Conservation (phyloP, 2,797 vertebrate genomes). For the Pipistrellus nathusii region DNA sequence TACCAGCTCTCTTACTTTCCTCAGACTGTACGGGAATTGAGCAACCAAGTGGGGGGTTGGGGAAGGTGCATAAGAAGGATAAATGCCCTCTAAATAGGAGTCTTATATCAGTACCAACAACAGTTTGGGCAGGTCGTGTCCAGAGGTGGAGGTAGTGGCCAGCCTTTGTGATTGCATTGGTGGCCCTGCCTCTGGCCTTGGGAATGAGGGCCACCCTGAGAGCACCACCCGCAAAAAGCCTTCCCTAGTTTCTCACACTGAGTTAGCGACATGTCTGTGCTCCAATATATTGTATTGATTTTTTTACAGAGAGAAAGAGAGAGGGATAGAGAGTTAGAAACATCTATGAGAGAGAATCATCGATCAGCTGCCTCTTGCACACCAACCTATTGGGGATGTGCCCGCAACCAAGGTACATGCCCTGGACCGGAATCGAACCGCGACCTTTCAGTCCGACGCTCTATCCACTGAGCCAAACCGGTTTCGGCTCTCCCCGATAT, state of each 20-base stretch:
- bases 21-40: conserved; percentile 29
- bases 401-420: too few relatives aligned
- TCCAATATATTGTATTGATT: too few relatives aligned
- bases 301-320: too few relatives aligned
- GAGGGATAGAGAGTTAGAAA: too few relatives aligned
- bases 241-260: neutral
- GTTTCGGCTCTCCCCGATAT: neutral
- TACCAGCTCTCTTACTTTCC: conserved; percentile 26
- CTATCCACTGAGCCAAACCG: too few relatives aligned
- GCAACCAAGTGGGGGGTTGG: neutral
- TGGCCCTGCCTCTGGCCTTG: neutral
- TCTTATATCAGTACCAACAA: neutral
- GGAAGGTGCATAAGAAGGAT: neutral
- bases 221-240: neutral
- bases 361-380: too few relatives aligned
- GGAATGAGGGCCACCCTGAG: neutral
- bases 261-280: neutral
- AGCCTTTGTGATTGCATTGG: neutral
- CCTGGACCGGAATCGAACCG: too few relatives aligned
- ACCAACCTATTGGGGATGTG: too few relatives aligned
- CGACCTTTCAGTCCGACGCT: too few relatives aligned
- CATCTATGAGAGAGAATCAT: too few relatives aligned
- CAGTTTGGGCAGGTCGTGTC: neutral
- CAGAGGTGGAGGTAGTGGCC: neutral
- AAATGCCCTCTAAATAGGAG: neutral